Base-by-base conservation (phyloP, 2,888 invertebrate genomes). In the Ormyrus labotus region DNA sequence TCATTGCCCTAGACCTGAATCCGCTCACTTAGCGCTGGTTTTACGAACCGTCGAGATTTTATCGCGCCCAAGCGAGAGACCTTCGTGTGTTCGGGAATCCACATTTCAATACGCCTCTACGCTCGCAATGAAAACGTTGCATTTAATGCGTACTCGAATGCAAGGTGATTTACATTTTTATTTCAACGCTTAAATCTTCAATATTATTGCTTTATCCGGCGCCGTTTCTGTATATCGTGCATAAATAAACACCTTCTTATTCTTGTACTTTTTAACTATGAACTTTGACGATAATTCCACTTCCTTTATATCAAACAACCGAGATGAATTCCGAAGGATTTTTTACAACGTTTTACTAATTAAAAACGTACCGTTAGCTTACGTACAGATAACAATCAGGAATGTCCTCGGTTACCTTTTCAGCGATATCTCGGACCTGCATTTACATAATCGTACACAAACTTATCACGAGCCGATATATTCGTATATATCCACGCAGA, bases 1-100 rank as follows among this genome's bases (percentile, higher is more conserved):
- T 67, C 75, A 45, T 67, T 81, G 83, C 81, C 83, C 83, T 81
- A 83, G 81, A 83, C 83, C 81, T 74, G 77, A 80, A 81, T 83
- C 67, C 61, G 11, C 64, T 61, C 50, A 63, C 60, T 74, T 60
- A 72, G 47, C 53, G 60, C 77, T 67, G 68, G 67, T 55, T 82
- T 73, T 76, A 80, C 61, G 79, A 78, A 65, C 72, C 45, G 68
- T 50, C 58, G 67, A 76, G 81, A 83, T 83, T 76, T 79, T 81
- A 83, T 83, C 81, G 61, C 60, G 57, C 7, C 13, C 72, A 4
- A 34, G 76, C 64, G 72, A 67, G 63, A 71, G 75, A 55, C 75
- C 81, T 78, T 78, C 81, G 76, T 48, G 13, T 4, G 34, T 34
- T 34, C 50, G 68, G 65, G 60, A 75, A 74, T 78, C 60, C 71